Evolutionary conservation across 2,888 invertebrate genomes (phyloP), one percentile per base, ranked within the genome.

Genomic region (Xestia rhomboidea): DNA sequence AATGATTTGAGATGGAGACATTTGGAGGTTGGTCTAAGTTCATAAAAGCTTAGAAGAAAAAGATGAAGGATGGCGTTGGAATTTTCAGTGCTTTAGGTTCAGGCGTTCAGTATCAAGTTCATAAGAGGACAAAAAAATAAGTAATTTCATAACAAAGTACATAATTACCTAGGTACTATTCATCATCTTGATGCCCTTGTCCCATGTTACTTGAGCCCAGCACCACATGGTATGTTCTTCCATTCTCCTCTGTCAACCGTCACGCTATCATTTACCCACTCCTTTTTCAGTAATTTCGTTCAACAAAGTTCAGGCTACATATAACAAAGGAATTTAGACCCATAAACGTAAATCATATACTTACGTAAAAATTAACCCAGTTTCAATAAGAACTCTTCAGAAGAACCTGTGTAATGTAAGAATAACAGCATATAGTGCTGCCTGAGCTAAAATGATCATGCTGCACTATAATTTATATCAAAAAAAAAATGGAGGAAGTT

Each of bases 1-100:
- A 89, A 87, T 87, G 85, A 91, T 90, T 88, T 89, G 86, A 90
- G 90, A 91, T 90, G 90, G 90, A 93, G 90, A 91, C 88, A 90
- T 89, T 88, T 83, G 38, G 68, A 62, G 76, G 69, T 38, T 87
- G 90, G 91, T 78, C 73, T 85, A 91, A 90, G 91, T 77, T 38
- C 24, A 82, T 27, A 66, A 68, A 68, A 30, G 24, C n/a, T 41
- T 24, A 34, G 7, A 38, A n/a, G 63, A 30, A n/a, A n/a, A 34
- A 24, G 6, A 51, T 38, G n/a, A 27, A 49, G 18, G 0, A 30
- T 46, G 1, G 2, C 5, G 15, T 21, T 60, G 8, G 6, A 24
- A 27, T 13, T 38, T 15, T n/a, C 2, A 34, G 4, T 75, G 11
- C 21, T 54, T 18, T 18, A 34, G 18, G 41, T 15, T n/a, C n/a